Evolutionary conservation across 2,797 vertebrate genomes (phyloP).

Genomic region (Parauchenoglanis punctatus): DNA sequence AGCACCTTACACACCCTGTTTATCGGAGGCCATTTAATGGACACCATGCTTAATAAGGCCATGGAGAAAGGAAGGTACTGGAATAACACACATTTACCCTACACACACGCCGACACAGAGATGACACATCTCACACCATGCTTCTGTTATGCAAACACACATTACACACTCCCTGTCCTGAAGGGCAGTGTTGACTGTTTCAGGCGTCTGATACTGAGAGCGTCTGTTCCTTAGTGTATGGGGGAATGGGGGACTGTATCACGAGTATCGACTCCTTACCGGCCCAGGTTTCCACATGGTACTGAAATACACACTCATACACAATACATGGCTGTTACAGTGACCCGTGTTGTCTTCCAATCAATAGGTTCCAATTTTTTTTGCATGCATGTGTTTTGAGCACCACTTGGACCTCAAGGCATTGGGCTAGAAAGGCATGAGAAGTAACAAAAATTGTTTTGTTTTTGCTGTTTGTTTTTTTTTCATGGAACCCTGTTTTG

Average conservation of each 20-base stretch:
- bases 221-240: conserved; percentile 16
- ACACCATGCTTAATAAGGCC: conserved; percentile 34
- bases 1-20: conserved; percentile 28
- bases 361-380: not conserved
- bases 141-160: conserved; percentile 28
- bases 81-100: conserved; percentile 12
- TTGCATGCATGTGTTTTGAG: conserved; percentile 33
- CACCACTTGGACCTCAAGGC: conserved; percentile 50
- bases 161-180: conserved; percentile 39
- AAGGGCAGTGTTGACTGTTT: conserved; percentile 38
- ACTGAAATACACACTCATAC: conserved; percentile 30
- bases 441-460: conserved; percentile 26
- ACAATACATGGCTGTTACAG: conserved; percentile 27
- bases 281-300: conserved; percentile 26
- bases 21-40: not conserved
- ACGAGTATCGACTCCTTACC: conserved; percentile 35
- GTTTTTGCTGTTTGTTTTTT: not conserved
- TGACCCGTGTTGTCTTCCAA: not conserved
- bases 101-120: not conserved
- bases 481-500: conserved; percentile 23
- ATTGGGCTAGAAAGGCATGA: conserved; percentile 41
- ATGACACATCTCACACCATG: conserved; percentile 13
- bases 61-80: conserved; percentile 29
- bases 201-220: conserved; percentile 47
- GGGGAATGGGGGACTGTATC: conserved; percentile 34